These are phyloP conservation scores for Istiophorus platypterus DNA, from an alignment of 2,113 vertebrate genomes.

Conservation along the genomic window DNA sequence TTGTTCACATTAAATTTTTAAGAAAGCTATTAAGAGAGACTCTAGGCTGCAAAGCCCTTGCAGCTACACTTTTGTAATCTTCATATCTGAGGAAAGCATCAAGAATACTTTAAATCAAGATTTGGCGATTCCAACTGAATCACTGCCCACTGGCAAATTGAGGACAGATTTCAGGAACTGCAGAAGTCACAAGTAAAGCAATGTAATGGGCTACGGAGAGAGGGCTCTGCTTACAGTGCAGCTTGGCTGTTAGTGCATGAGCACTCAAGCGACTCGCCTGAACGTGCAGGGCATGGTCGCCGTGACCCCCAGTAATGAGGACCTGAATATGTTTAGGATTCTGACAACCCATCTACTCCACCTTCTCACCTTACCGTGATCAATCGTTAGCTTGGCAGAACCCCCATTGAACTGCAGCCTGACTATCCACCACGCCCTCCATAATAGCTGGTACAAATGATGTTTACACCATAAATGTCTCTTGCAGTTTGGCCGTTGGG, in stretches of 20 bases:
- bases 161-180: constrained; percentile 12
- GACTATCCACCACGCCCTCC: constrained; percentile 31
- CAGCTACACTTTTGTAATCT: not conserved
- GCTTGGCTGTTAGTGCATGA: constrained; percentile 68
- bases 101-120: constrained; percentile 1
- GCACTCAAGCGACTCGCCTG: constrained; percentile 68
- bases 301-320: constrained; percentile 74
- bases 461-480: constrained; percentile 58
- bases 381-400: constrained; percentile 70
- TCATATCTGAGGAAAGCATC: not conserved
- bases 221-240: constrained; percentile 66
- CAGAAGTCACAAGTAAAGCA: constrained; percentile 24
- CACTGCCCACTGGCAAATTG: constrained; percentile 11
- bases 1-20: constrained; percentile 18
- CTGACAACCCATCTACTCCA: constrained; percentile 63
- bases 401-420: constrained; percentile 55
- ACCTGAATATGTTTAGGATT: constrained; percentile 73
- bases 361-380: constrained; percentile 68
- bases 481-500: constrained; percentile 14
- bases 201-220: constrained; percentile 20
- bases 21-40: not conserved
- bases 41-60: not conserved
- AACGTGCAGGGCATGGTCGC: constrained; percentile 62
- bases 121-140: constrained; percentile 7
- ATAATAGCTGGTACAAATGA: constrained; percentile 45